Base-by-base conservation (phyloP, 1,140 invertebrate genomes). In the Brachionus angularis region DNA sequence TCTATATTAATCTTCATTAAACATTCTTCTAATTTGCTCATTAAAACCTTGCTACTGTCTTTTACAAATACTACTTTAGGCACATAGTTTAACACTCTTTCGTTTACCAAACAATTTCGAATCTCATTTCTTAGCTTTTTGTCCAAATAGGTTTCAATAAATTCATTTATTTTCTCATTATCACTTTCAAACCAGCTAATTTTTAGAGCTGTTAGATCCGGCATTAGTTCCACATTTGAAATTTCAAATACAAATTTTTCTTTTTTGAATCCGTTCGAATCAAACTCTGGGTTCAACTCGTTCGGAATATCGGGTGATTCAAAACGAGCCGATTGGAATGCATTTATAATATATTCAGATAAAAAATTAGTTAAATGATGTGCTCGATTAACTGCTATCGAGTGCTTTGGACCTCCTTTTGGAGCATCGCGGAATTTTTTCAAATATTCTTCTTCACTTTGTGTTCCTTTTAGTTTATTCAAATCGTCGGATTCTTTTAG, bases 311-410 rank as follows among this genome's bases (percentile, higher is more conserved):
- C 42, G 12, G 62, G 62, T 18, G 31, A 47, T 3, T 46, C 62
- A 12, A 67, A 67, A 21, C 16, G 47, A 2, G 27, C 29, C 0
- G 62, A 47, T 67, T 67, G 42, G 16, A 67, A 67, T 8, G 62
- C 62, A 42, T 67, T 67, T 7, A 67, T 44, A 12, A 67, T 67
- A 23, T 67, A 67, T 23, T 67, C 62, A 16, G 39, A 29, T 12
- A 67, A 31, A 47, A 67, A 67, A 34, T 67, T 67, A 16, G 25
- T 67, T 14, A 67, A n/a, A 50, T 67, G 62, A 67, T 67, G 62
- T n/a, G 62, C 62, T 18, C 62, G 42, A 47, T 31, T 46, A 7
- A 47, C 31, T n/a, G 62, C 62, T 1, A 67, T 67, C 23, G 62
- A 67, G n/a, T 67, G 62, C 18, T 67, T 67, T 3, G 62, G 62